Evolutionary conservation across 2,888 invertebrate genomes (phyloP).

Genomic region (Dryobotodes eremita): DNA sequence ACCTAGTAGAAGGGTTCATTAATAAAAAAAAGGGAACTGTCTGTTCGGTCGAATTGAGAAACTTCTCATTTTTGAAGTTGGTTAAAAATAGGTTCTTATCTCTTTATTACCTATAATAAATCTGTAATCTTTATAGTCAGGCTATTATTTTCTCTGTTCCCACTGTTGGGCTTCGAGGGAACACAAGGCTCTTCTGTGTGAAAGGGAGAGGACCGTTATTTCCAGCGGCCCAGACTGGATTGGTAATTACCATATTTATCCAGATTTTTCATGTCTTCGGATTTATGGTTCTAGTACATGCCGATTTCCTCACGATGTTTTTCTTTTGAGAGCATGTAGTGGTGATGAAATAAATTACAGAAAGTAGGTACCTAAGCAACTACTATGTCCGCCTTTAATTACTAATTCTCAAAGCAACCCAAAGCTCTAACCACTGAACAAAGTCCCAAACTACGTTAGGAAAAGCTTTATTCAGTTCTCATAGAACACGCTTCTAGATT

Average conservation of each 20-base stretch:
- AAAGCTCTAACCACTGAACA: conserved; percentile 29
- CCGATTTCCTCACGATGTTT: not conserved
- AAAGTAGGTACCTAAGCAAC: not conserved
- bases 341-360: not conserved
- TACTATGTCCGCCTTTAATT: conserved; percentile 10
- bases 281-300: not conserved
- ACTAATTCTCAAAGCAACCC: conserved; percentile 23
- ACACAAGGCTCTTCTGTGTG: not conserved
- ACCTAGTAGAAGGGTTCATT: not conserved
- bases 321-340: not conserved
- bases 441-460: conserved; percentile 7
- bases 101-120: not conserved
- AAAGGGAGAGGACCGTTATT: not conserved
- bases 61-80: too few relatives aligned
- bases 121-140: not conserved
- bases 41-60: not conserved
- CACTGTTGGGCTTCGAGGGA: not conserved
- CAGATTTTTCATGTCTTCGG: not conserved
- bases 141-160: not conserved
- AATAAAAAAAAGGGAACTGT: not conserved
- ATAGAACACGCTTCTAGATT: conserved; percentile 14
- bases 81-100: not conserved
- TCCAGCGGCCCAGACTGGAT: not conserved
- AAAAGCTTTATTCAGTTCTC: conserved; percentile 7
- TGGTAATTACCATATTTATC: not conserved